Percentiles rank a stretch among this genome's conserved stretches.
Evolutionary conservation across 2,113 vertebrate genomes (phyloP).

Genomic region (Mormoops blainvillei): DNA sequence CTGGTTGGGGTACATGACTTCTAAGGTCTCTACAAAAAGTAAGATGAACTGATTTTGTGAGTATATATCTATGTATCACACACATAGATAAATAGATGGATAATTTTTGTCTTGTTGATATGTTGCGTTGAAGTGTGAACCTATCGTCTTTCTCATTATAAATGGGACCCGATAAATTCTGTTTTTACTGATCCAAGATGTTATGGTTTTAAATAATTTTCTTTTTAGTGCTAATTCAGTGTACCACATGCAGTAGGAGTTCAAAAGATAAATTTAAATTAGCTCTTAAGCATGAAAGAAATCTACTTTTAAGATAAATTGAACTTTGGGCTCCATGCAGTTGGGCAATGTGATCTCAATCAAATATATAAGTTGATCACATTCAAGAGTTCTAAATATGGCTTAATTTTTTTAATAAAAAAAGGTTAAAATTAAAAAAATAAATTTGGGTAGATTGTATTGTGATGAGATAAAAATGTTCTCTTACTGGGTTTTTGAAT

Average conservation of each 20-base stretch:
- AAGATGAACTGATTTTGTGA: conserved; percentile 28
- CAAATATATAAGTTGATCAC: conserved; percentile 5
- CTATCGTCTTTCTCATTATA: conserved; percentile 13
- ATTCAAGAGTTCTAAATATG: conserved; percentile 37
- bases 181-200: neutral
- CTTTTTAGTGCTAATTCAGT: conserved; percentile 15
- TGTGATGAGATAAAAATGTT: conserved; percentile 20
- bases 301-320: conserved; percentile 18
- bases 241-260: neutral
- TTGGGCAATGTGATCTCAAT: conserved; percentile 2
- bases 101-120: neutral
- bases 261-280: conserved; percentile 50
- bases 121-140: neutral
- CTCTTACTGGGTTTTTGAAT: conserved; percentile 36
- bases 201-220: neutral
- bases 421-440: conserved; percentile 48
- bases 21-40: neutral
- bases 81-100: neutral
- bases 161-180: conserved; percentile 1
- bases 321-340: neutral
- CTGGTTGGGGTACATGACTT: neutral
- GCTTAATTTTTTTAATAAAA: conserved; percentile 38
- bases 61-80: neutral
- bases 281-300: conserved; percentile 42
- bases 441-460: conserved; percentile 10